Conservation (phyloP, 2,113 vertebrate genomes). For the Prolemur simus region DNA sequence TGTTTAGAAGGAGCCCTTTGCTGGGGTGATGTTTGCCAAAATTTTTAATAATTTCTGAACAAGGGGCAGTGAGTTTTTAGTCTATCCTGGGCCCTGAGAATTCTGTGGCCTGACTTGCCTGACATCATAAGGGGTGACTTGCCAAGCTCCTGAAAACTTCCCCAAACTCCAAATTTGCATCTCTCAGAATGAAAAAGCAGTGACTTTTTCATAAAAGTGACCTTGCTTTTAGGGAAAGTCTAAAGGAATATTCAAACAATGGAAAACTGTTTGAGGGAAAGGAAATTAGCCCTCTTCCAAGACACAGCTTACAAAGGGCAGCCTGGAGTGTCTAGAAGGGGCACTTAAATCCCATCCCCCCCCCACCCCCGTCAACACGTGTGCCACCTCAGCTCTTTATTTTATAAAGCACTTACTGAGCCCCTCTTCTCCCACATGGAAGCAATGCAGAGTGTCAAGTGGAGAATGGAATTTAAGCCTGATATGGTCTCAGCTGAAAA, state of each 20-base stretch:
- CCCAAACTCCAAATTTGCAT: background rate
- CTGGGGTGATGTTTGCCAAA: background rate
- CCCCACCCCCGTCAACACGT: fast-evolving
- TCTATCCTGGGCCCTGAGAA: background rate
- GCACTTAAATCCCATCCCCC: fast-evolving
- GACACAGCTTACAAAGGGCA: background rate
- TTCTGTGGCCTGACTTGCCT: background rate
- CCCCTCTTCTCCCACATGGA: background rate
- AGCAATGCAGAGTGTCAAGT: fast-evolving
- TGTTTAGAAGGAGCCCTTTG: fast-evolving
- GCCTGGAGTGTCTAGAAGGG: background rate
- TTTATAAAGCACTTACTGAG: background rate
- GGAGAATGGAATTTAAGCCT: background rate
- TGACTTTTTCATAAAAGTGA: background rate
- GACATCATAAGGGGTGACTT: background rate
- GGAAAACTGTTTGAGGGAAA: background rate
- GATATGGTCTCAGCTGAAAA: background rate
- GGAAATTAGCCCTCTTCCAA: background rate
- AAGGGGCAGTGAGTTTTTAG: fast-evolving
- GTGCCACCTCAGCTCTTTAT: background rate
- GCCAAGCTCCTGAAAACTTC: background rate
- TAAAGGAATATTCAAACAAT: background rate
- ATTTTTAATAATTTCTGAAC: background rate
- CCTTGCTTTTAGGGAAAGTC: background rate
- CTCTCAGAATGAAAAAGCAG: background rate